These are phyloP conservation scores for Ariolimax columbianus DNA, from an alignment of 2,888 invertebrate genomes.

Conservation along the genomic window DNA sequence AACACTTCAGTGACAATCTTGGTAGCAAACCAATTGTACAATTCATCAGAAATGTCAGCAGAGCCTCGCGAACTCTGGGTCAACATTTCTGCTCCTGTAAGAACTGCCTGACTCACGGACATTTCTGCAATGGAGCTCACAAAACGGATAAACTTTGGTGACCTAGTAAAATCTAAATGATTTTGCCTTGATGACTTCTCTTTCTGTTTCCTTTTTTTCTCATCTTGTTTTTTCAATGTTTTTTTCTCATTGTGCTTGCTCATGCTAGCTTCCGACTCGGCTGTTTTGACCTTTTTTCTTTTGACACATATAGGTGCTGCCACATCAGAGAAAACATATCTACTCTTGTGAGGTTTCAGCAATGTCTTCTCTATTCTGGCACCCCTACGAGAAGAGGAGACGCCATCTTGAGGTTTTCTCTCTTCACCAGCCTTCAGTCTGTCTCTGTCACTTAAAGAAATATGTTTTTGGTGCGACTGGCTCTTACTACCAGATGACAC, in stretches of 20 bases:
- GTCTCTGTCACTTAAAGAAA: not conserved
- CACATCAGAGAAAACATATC: conserved; percentile 47
- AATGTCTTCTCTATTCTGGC: not conserved
- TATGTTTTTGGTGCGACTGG: not conserved
- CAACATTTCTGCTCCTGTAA: conserved; percentile 46
- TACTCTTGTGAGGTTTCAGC: conserved; percentile 38
- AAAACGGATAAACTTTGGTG: conserved; percentile 35
- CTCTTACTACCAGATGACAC: not conserved
- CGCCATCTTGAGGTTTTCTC: not conserved
- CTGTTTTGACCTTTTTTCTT: conserved; percentile 55
- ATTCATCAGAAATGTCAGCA: conserved; percentile 50
- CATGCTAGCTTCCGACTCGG: not conserved
- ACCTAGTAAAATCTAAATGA: conserved; percentile 1
- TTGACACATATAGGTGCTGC: conserved; percentile 46
- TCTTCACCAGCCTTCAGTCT: not conserved
- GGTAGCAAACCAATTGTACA: conserved; percentile 57
- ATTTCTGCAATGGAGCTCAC: conserved; percentile 46
- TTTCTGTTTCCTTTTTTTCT: not conserved
- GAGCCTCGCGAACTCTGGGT: not conserved
- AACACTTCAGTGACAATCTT: conserved; percentile 58
- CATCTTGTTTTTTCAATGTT: conserved; percentile 13
- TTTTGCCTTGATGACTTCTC: not conserved
- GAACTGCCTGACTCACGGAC: conserved; percentile 36
- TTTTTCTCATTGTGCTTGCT: conserved; percentile 9
- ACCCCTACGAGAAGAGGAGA: not conserved